These are phyloP conservation scores for Spilogale gracilis DNA, from an alignment of 2,113 vertebrate genomes.

Conservation along the genomic window DNA sequence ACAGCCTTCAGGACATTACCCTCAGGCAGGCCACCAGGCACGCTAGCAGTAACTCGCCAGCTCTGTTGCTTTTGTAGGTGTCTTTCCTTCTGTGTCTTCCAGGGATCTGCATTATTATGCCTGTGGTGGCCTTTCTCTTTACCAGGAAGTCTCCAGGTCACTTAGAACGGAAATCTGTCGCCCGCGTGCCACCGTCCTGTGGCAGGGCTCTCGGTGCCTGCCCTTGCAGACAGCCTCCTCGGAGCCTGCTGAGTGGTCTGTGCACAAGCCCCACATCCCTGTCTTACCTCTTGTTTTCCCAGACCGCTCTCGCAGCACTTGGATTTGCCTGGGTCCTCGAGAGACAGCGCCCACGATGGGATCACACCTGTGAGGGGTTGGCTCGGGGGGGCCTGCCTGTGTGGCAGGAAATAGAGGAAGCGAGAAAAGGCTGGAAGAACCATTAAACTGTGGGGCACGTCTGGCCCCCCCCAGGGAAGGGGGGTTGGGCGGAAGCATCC, in stretches of 20 bases:
- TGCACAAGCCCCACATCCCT: too few relatives aligned
- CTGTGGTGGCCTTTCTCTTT: neutral
- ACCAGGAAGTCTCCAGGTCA: neutral
- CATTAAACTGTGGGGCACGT: neutral
- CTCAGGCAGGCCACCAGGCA: neutral
- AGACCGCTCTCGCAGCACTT: neutral
- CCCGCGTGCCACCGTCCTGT: neutral
- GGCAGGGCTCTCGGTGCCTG: neutral
- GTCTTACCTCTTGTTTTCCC: neutral
- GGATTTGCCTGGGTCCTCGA: neutral
- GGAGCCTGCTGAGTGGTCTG: too few relatives aligned
- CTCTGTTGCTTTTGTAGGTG: neutral
- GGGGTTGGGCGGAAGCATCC: rapidly evolving
- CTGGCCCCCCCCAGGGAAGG: neutral
- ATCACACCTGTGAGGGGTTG: neutral
- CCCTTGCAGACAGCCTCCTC: neutral
- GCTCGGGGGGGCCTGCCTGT: neutral
- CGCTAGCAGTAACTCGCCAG: neutral
- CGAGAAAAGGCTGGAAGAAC: neutral
- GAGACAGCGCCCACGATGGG: neutral
- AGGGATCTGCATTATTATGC: neutral
- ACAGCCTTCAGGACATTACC: neutral
- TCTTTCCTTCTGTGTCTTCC: neutral
- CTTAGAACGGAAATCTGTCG: neutral
- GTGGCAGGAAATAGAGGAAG: neutral